phyloP scores from a whole-genome alignment of 2,888 invertebrate species.

The Drosophila koepferae region DNA sequence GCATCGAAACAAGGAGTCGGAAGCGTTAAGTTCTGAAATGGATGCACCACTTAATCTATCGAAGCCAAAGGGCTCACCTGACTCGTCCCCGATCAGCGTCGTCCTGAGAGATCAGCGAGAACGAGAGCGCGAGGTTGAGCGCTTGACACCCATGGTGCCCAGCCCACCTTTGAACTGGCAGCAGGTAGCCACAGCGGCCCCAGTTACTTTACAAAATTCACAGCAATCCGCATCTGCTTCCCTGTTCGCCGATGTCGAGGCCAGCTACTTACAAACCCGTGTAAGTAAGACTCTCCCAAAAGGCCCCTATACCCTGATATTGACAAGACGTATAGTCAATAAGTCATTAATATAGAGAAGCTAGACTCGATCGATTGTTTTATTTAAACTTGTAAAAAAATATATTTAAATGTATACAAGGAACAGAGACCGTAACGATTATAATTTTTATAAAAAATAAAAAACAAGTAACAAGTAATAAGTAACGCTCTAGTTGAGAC shows the following conservation, averaged over 20 bases:
- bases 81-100: slow-evolving; percentile 84
- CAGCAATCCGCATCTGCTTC: slow-evolving; percentile 80
- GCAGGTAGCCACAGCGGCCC: slow-evolving; percentile 48
- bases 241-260: slow-evolving; percentile 87
- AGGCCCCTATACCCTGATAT: no score
- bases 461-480: no score
- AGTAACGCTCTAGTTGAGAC: no score
- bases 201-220: slow-evolving; percentile 79
- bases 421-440: no score
- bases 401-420: no score
- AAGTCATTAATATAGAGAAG: no score
- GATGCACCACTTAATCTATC: slow-evolving; percentile 95
- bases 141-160: slow-evolving; percentile 44
- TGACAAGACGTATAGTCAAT: no score
- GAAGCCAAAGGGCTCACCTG: slow-evolving; percentile 91
- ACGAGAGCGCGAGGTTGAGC: slow-evolving; percentile 32
- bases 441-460: no score
- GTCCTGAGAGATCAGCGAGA: slow-evolving; percentile 43
- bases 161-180: slow-evolving; percentile 68
- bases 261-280: slow-evolving; percentile 77
- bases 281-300: slow-evolving; percentile 39
- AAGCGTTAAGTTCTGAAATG: slow-evolving; percentile 89
- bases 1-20: slow-evolving; percentile 25
- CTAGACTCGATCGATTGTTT: no score
- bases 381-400: no score